A percentile compares a stretch with the other conserved stretches of the same genome.
Evolutionary conservation across 2,888 invertebrate genomes (phyloP).

Genomic region (Meganola albula): DNA sequence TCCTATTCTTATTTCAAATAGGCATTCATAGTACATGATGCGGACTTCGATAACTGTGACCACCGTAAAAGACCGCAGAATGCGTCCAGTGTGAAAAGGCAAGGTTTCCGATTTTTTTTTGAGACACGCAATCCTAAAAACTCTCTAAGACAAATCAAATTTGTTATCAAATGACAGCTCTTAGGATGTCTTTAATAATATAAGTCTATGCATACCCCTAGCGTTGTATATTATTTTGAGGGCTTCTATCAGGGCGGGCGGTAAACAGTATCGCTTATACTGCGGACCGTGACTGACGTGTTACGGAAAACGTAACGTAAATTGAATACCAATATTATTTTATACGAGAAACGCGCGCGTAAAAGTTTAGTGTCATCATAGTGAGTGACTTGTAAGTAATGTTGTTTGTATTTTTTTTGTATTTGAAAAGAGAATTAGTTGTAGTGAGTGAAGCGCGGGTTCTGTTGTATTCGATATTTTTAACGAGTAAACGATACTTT

Average conservation of each 20-base stretch:
- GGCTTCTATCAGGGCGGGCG: slow-evolving; percentile 34
- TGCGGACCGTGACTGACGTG: slow-evolving; percentile 29
- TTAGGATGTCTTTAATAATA: too few relatives aligned
- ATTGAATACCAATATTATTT: slow-evolving; percentile 16
- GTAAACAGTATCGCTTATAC: slow-evolving; percentile 29
- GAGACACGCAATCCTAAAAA: too few relatives aligned
- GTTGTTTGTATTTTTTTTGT: slow-evolving; percentile 5
- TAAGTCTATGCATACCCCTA: too few relatives aligned
- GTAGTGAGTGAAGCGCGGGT: slow-evolving; percentile 17
- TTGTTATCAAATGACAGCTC: too few relatives aligned
- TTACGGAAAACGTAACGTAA: slow-evolving; percentile 19
- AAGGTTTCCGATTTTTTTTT: too few relatives aligned
- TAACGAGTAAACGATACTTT: too few relatives aligned
- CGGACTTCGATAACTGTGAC: too few relatives aligned
- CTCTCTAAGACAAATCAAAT: too few relatives aligned
- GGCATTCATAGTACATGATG: too few relatives aligned
- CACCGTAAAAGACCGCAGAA: too few relatives aligned
- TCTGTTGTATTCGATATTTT: slow-evolving; percentile 22
- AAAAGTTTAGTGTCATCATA: slow-evolving; percentile 23
- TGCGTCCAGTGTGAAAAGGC: too few relatives aligned
- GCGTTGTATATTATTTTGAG: slow-evolving; percentile 22
- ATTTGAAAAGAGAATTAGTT: slow-evolving; percentile 7
- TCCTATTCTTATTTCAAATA: too few relatives aligned
- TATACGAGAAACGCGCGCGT: slow-evolving; percentile 28
- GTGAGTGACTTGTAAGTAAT: slow-evolving; percentile 28